Evolutionary conservation across 2,888 invertebrate genomes (phyloP).

Genomic region (Tetragonula carbonaria): DNA sequence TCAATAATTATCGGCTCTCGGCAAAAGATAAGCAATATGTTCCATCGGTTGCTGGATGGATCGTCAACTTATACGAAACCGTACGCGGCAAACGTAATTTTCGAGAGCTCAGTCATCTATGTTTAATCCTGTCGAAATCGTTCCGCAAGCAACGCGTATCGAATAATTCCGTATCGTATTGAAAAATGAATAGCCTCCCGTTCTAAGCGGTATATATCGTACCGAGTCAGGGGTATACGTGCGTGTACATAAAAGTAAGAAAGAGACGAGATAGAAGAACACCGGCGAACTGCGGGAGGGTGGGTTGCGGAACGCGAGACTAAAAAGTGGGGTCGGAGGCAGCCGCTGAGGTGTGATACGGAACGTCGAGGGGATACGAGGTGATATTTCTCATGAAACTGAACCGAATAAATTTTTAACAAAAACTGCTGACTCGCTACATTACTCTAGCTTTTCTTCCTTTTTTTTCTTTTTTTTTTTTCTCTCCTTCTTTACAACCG

Average conservation of each 20-base stretch:
- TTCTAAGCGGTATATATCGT: constrained; percentile 4
- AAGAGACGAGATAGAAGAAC: constrained; percentile 46
- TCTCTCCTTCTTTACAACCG: constrained; percentile 35
- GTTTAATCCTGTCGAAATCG: constrained; percentile 3
- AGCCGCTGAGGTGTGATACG: constrained; percentile 71
- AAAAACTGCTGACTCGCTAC: constrained; percentile 76
- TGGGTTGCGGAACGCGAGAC: constrained; percentile 43
- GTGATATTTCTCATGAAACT: constrained; percentile 74
- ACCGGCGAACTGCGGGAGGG: constrained; percentile 19
- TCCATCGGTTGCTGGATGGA: background rate
- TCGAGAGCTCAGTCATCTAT: background rate
- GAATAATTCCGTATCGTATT: constrained; percentile 41
- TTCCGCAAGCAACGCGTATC: background rate
- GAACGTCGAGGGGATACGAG: constrained; percentile 61
- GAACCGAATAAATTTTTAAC: constrained; percentile 78
- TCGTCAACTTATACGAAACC: background rate
- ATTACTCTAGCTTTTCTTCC: constrained; percentile 62
- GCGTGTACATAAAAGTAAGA: constrained; percentile 44
- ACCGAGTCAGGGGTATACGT: constrained; percentile 36
- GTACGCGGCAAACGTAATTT: background rate
- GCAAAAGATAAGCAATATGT: background rate
- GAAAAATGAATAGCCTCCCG: constrained; percentile 55
- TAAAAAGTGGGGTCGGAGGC: constrained; percentile 39
- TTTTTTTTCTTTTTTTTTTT: constrained; percentile 20
- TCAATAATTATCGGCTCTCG: background rate